Base-by-base conservation (phyloP, 2,888 invertebrate species). In the Ligdia adustata region DNA sequence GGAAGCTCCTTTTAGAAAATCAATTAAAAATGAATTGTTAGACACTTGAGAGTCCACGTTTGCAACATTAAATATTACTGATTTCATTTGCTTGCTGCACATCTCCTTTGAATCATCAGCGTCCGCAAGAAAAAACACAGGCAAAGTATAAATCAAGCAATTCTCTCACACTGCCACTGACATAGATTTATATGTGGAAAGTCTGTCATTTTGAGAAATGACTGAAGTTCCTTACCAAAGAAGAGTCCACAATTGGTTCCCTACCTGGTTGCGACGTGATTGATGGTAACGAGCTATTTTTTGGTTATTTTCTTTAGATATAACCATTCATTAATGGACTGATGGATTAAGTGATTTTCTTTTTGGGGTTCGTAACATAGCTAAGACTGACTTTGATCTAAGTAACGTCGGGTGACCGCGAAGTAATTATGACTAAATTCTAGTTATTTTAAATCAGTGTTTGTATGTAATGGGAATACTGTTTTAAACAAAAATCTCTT, bases 171-270 rank as follows among this genome's bases (percentile, higher is more conserved):
- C 59, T 72, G 75, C 62, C 55, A 46, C 55, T 66, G 74, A 76
- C 76, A 64, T 55, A 61, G 74, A 74, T 74, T 72, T 74, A 74
- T 74, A 68, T 64, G 72, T 72, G 70, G 62, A 61, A 68, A 74
- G 68, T 75, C 70, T 71, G 75, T 75, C 75, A 79, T 72, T 79
- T 70, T 79, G 79, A 80, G 73, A 75, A 80, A 81, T 78, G 79
- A 75, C 70, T 69, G 53, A 60, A 75, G 69, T 75, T 77, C 68
- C 66, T 66, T 55, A 66, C 64, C 63, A 58, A 63, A 60, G 64
- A 67, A 67, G 70, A 73, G 69, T 66, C 72, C 66, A 69, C 69
- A 70, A 72, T 74, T 63, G 69, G 61, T 60, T 60, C 53, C 28
- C 32, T 68, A 72, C 73, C 70, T 75, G 74, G 60, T 49, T 44